Evolutionary conservation across 2,888 invertebrate genomes (phyloP).

Genomic region (Acanthosepion lycidas): DNA sequence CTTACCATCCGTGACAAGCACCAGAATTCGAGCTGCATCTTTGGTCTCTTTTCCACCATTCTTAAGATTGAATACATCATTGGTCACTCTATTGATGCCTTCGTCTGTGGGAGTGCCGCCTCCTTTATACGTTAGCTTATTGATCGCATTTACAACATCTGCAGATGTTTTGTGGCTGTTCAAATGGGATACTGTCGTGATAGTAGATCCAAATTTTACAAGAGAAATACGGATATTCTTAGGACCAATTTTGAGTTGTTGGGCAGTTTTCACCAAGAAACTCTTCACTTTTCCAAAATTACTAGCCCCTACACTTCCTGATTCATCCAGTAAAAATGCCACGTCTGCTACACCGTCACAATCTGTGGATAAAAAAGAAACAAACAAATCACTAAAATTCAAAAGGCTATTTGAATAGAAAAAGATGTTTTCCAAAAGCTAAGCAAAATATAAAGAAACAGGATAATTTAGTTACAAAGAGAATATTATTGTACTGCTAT

Average conservation of each 20-base stretch:
- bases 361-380: constrained; percentile 24
- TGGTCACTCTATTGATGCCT: constrained; percentile 44
- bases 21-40: constrained; percentile 49
- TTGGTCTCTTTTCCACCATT: constrained; percentile 47
- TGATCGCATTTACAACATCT: constrained; percentile 47
- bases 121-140: constrained; percentile 40
- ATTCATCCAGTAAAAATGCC: constrained; percentile 54
- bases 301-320: constrained; percentile 52
- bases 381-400: no score
- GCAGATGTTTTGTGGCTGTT: constrained; percentile 48
- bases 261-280: constrained; percentile 50
- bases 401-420: no score
- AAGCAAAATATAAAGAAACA: no score
- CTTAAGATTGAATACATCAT: not conserved
- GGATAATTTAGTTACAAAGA: no score
- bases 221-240: constrained; percentile 49
- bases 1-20: constrained; percentile 54
- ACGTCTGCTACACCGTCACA: constrained; percentile 50
- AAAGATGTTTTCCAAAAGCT: no score
- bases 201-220: constrained; percentile 48
- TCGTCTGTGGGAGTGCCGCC: constrained; percentile 51
- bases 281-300: constrained; percentile 51
- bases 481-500: no score
- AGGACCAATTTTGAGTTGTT: constrained; percentile 47
- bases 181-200: constrained; percentile 48